Conservation (phyloP, 2,797 vertebrate species). For the Coracias cyanogaster region DNA sequence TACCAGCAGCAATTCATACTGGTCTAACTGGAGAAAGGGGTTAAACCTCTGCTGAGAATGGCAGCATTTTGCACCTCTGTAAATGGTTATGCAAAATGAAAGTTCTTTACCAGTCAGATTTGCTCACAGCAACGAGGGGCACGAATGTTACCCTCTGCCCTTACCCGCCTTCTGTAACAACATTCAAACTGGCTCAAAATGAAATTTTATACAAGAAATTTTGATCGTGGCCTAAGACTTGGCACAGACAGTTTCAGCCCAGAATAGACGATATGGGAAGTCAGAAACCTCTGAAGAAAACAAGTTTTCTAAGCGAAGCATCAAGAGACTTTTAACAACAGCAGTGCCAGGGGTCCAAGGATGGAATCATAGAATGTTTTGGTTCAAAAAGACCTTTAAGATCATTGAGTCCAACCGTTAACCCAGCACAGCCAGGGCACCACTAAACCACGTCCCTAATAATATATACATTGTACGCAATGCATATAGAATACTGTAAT, state of each 20-base stretch:
- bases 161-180: neutral
- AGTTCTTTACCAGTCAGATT: neutral
- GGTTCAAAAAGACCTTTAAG: neutral
- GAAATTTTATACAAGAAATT: neutral
- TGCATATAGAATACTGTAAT: neutral
- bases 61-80: neutral
- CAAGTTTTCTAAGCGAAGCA: neutral
- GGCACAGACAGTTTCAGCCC: neutral
- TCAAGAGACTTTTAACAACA: neutral
- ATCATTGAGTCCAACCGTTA: neutral
- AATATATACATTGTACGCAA: neutral
- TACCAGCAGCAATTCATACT: neutral
- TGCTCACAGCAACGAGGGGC: neutral
- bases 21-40: neutral
- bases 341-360: neutral
- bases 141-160: neutral
- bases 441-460: neutral
- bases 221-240: neutral
- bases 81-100: neutral
- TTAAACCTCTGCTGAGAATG: neutral
- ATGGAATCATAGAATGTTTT: neutral
- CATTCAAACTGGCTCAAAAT: neutral
- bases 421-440: neutral
- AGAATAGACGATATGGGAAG: conserved; percentile 23
- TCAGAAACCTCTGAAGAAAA: neutral